Evolutionary conservation across 2,113 vertebrate species (phyloP), one percentile per base, ranked within the genome.

Genomic region (Hylia prasina): DNA sequence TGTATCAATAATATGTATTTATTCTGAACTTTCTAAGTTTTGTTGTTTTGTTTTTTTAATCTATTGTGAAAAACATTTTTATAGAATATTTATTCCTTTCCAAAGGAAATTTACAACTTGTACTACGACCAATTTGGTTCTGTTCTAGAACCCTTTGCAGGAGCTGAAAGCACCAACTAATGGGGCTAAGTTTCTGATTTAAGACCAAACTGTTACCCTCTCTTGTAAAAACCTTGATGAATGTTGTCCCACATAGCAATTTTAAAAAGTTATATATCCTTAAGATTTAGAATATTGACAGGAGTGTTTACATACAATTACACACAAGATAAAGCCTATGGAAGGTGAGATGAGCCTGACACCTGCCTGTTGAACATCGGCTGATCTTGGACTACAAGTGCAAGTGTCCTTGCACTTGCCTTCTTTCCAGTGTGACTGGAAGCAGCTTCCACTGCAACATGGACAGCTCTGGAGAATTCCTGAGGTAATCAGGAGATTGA

Each of bases 381-480:
- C 22, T 58, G 31, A 58, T 40, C 24, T 23, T 3, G 0, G 19
- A 14, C 22, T 27, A 30, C 1, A n/a, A n/a, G n/a, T n/a, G n/a
- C n/a, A n/a, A n/a, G 1, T 20, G 15, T 44, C n/a, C 47, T 58
- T 64, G 21, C 33, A 15, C n/a, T 25, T 47, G 8, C 7, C n/a
- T 50, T 66, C 40, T 69, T 78, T 33, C 58, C 57, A 48, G 51
- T 1, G 2, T n/a, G 42, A 31, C 22, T 5, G 2, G 37, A 53
- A 61, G 39, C 19, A 71, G 18, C 25, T 69, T 77, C 69, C 40
- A 40, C 39, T 73, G 54, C 25, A 78, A 54, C 35, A 4, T 30
- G 17, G 24, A n/a, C 20, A 60, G 54, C 44, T 73, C 71, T 45
- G 44, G 30, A 84, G 64, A 69, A 20, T 21, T 56, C 48, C 64